Conservation (phyloP, 2,888 invertebrate species). For the Patella depressa region DNA sequence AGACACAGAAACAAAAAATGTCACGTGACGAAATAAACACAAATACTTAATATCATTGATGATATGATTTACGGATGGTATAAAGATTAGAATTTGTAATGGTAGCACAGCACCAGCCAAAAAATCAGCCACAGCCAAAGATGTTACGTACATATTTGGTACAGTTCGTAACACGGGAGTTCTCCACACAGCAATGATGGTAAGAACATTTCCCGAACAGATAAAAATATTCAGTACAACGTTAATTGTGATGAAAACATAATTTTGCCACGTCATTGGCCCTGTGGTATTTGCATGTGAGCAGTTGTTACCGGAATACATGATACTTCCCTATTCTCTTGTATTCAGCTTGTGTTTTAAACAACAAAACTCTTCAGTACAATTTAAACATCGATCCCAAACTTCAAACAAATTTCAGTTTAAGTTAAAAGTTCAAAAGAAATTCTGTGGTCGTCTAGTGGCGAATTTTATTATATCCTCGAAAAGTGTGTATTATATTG, state of each 20-base stretch:
- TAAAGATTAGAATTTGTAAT: constrained; percentile 12
- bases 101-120: constrained; percentile 16
- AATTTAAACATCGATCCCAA: no score
- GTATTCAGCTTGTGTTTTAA: no score
- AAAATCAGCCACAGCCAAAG: constrained; percentile 21
- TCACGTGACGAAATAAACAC: constrained; percentile 13
- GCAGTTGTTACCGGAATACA: no score
- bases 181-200: constrained; percentile 13
- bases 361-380: no score
- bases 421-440: no score
- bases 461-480: no score
- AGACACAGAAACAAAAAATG: constrained; percentile 11
- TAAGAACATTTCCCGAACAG: constrained; percentile 19
- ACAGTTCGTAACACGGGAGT: constrained; percentile 16
- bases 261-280: no score
- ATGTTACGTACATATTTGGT: constrained; percentile 21
- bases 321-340: no score
- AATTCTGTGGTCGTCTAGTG: no score
- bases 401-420: no score
- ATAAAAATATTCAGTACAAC: constrained; percentile 10
- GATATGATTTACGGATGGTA: neutral
- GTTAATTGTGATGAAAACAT: constrained; percentile 12
- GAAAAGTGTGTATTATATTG: no score
- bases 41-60: constrained; percentile 11
- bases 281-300: no score